Evolutionary conservation across 2,888 invertebrate species (phyloP), one percentile per base, ranked within the genome.

Genomic region (Parnassius orleans): DNA sequence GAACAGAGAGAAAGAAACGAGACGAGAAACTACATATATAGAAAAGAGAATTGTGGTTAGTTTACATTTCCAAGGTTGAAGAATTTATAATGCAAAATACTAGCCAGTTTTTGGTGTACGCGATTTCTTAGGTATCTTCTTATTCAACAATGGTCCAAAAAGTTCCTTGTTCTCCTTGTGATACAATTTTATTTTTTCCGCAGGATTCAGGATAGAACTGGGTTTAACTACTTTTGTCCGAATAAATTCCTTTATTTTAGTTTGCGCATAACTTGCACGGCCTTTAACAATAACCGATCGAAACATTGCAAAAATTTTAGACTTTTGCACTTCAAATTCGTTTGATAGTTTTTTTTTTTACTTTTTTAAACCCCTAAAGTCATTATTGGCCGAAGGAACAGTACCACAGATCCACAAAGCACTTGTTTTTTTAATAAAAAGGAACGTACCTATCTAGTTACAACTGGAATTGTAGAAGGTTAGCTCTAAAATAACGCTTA

Each of bases 111-210:
- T 87, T 69, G 78, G 76, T 63, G 79, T 72, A 47, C 84, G 87
- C 73, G 78, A 82, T 70, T 79, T 83, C 75, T 83, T 90, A 72
- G 92, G 79, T 70, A 84, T 87, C 64, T 80, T 89, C 0, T 86
- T 89, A 71, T 93, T 93, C 51, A 93, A 67, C 58, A 93, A 72
- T 0, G 88, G 84, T 9, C 93, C 93, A 65, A 92, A 93, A 9
- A 92, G 65, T 48, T 84, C 80, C 70, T 92, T 93, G 65, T 91
- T 91, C 66, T 93, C 93, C 71, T 81, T 90, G 66, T 92, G 81
- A 70, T 87, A 88, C 63, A 85, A 76, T 74, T 91, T 92, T 7
- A 92, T 68, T 65, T 87, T 84, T 64, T 92, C 87, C 3, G 83
- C 86, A 65, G 87, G 89, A 70, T 87, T 90, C 73, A 92, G 75